Conservation (phyloP, 1,140 invertebrate genomes). For the Drosophila mojavensis region DNA sequence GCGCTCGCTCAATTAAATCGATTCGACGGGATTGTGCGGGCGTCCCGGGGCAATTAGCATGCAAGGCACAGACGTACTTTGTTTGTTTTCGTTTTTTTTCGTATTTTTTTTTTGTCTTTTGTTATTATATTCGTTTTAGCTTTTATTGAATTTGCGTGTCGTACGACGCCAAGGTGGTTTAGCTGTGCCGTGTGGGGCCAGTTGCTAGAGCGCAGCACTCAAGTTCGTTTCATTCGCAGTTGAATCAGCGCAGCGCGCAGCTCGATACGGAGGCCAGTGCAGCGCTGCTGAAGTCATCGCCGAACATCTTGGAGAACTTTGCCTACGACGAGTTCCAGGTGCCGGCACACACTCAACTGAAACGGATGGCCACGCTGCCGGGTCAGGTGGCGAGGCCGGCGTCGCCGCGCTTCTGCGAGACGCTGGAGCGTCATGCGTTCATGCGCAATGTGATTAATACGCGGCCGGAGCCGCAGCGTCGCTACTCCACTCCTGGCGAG, state of each 20-base stretch:
- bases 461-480: constrained; percentile 60
- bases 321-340: constrained; percentile 68
- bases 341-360: constrained; percentile 39
- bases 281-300: constrained; percentile 72
- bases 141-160: constrained; percentile 73
- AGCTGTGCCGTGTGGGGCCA: constrained; percentile 40
- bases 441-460: constrained; percentile 78
- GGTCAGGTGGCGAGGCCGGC: constrained; percentile 1
- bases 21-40: constrained; percentile 44
- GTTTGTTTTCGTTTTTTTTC: constrained; percentile 16
- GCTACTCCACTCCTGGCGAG: constrained; percentile 76
- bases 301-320: constrained; percentile 79
- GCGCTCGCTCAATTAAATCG: constrained; percentile 14
- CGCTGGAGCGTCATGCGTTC: constrained; percentile 76
- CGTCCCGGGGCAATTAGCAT: constrained; percentile 63
- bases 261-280: constrained; percentile 63
- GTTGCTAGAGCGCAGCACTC: constrained; percentile 4
- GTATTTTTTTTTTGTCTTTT: constrained; percentile 56
- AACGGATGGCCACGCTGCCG: constrained; percentile 60
- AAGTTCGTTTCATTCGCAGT: constrained; percentile 49
- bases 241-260: constrained; percentile 57
- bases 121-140: constrained; percentile 22
- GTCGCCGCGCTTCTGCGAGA: constrained; percentile 74
- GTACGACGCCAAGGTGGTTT: constrained; percentile 26
- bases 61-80: constrained; percentile 48